Evolutionary conservation across 2,797 vertebrate genomes (phyloP).

Genomic region (Neoniphon sammara): DNA sequence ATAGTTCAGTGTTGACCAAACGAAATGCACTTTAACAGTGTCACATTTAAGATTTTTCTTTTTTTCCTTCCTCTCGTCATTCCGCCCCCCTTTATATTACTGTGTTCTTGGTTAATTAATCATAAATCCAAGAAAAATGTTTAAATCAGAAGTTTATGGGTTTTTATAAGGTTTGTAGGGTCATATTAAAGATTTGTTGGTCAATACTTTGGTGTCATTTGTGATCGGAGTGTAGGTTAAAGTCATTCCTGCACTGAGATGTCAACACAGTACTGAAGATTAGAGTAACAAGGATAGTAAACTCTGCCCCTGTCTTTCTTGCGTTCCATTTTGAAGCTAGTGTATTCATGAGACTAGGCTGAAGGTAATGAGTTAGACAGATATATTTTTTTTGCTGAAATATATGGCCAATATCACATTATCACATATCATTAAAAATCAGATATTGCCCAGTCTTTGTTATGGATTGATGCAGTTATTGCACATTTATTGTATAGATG

Average conservation of each 20-base stretch:
- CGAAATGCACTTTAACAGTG: slow-evolving; percentile 78
- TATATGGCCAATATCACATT: too few relatives aligned
- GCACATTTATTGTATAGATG: too few relatives aligned
- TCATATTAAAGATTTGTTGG: slow-evolving; percentile 67
- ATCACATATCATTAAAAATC: too few relatives aligned
- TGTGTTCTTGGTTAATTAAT: slow-evolving; percentile 15
- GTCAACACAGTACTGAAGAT: too few relatives aligned
- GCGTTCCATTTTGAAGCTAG: too few relatives aligned
- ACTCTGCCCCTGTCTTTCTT: too few relatives aligned
- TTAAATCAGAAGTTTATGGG: slow-evolving; percentile 45
- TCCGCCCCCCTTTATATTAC: slow-evolving; percentile 20
- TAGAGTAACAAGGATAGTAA: too few relatives aligned
- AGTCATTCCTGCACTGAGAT: background rate
- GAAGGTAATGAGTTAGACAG: too few relatives aligned
- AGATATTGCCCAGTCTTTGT: too few relatives aligned
- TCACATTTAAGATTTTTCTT: slow-evolving; percentile 45
- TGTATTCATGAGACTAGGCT: too few relatives aligned
- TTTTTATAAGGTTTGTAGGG: slow-evolving; percentile 67
- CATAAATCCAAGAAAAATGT: slow-evolving; percentile 16
- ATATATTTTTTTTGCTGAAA: too few relatives aligned
- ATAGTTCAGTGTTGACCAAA: slow-evolving; percentile 62
- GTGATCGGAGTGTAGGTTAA: background rate
- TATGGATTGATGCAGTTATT: too few relatives aligned
- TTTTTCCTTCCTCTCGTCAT: slow-evolving; percentile 18
- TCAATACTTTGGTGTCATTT: slow-evolving; percentile 33